These are phyloP conservation scores for Drosophila auraria DNA, from an alignment of 1,140 invertebrate species.

Conservation along the genomic window DNA sequence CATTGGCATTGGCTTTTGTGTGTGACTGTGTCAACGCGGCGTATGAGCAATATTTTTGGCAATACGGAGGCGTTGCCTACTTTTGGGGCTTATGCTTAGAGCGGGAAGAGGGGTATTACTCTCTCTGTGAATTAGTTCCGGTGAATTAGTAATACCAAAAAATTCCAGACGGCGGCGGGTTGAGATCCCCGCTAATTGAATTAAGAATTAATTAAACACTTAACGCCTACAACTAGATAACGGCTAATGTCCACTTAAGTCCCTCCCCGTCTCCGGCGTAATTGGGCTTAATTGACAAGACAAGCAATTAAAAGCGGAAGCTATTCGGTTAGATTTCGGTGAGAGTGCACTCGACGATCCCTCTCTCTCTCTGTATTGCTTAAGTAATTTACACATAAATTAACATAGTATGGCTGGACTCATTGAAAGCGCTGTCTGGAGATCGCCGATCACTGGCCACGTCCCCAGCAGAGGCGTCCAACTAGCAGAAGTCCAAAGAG, in stretches of 20 bases:
- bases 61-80: slow-evolving; percentile 27
- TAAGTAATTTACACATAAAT: slow-evolving; percentile 75
- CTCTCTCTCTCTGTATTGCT: slow-evolving; percentile 35
- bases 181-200: slow-evolving; percentile 66
- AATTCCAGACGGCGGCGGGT: slow-evolving; percentile 7
- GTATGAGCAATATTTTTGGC: slow-evolving; percentile 39
- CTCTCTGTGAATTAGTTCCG: slow-evolving; percentile 9
- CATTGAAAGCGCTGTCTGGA: slow-evolving; percentile 34
- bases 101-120: not conserved
- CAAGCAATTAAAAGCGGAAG: slow-evolving; percentile 66
- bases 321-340: slow-evolving; percentile 50
- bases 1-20: slow-evolving; percentile 34
- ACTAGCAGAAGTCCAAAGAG: slow-evolving; percentile 36
- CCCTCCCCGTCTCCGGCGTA: slow-evolving; percentile 37
- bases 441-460: slow-evolving; percentile 31
- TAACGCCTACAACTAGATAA: slow-evolving; percentile 68
- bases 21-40: slow-evolving; percentile 45
- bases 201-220: slow-evolving; percentile 76
- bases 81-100: slow-evolving; percentile 20
- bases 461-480: slow-evolving; percentile 29
- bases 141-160: slow-evolving; percentile 23
- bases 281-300: slow-evolving; percentile 76
- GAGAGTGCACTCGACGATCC: slow-evolving; percentile 23
- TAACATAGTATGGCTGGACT: slow-evolving; percentile 78
- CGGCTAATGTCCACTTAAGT: slow-evolving; percentile 47